Conservation (phyloP, 2,888 invertebrate genomes). For the Microplitis manilae region DNA sequence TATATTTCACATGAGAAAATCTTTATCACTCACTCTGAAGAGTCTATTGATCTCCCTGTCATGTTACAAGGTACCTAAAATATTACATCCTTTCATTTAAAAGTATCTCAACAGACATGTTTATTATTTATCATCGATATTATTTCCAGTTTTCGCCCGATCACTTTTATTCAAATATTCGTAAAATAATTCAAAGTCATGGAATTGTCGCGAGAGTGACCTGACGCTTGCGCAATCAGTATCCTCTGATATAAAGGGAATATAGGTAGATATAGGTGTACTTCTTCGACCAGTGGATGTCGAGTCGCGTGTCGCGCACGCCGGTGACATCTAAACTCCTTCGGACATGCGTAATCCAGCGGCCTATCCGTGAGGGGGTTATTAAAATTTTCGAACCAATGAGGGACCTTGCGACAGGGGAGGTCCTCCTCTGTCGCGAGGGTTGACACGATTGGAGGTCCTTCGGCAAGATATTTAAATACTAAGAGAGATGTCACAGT, state of each 20-base stretch:
- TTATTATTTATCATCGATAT: background rate
- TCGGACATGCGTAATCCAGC: slow-evolving; percentile 69
- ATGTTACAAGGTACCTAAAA: slow-evolving; percentile 12
- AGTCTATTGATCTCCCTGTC: slow-evolving; percentile 4
- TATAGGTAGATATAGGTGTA: slow-evolving; percentile 11
- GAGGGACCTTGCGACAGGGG: slow-evolving; percentile 54
- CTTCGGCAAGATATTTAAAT: background rate
- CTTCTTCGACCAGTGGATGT: slow-evolving; percentile 21
- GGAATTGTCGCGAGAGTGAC: background rate
- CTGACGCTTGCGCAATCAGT: slow-evolving; percentile 27
- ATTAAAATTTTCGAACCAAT: slow-evolving; percentile 70
- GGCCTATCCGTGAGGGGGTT: slow-evolving; percentile 67
- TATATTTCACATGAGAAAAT: background rate
- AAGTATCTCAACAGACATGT: background rate
- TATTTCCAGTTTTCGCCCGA: no score
- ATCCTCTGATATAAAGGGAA: background rate
- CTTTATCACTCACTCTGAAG: background rate
- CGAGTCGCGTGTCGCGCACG: slow-evolving; percentile 51
- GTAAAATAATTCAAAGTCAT: no score
- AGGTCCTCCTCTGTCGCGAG: slow-evolving; percentile 42
- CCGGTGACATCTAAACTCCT: slow-evolving; percentile 61
- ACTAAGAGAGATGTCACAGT: background rate
- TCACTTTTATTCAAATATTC: no score
- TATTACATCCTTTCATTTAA: background rate
- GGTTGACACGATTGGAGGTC: slow-evolving; percentile 30